These are phyloP conservation scores for Ptilonorhynchus violaceus DNA, from an alignment of 2,113 vertebrate species.

Conservation along the genomic window DNA sequence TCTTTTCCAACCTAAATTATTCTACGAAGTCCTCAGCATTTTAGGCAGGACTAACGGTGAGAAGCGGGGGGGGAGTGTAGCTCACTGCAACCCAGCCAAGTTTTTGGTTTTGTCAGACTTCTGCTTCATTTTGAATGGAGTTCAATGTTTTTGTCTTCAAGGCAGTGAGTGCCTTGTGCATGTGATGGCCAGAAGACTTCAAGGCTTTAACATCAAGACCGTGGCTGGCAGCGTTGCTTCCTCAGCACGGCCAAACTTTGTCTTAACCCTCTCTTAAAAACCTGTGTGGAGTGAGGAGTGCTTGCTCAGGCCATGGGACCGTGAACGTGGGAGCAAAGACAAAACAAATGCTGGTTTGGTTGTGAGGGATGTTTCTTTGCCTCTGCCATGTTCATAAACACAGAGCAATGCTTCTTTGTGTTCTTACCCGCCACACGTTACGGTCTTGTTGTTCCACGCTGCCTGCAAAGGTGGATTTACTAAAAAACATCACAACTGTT, in stretches of 20 bases:
- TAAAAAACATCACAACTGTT: neutral
- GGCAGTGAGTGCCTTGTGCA: neutral
- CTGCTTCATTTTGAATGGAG: neutral
- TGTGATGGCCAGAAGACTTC: neutral
- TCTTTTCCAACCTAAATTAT: neutral
- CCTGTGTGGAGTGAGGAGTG: neutral
- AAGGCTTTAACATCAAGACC: neutral
- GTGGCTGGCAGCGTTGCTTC: neutral
- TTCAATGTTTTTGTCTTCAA: neutral
- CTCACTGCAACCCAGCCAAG: neutral
- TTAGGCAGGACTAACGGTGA: neutral
- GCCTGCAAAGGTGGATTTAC: neutral
- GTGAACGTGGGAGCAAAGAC: fast-evolving
- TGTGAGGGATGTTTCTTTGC: neutral
- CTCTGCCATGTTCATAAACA: neutral
- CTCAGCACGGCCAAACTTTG: neutral
- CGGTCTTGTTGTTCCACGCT: neutral
- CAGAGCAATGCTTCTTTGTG: neutral
- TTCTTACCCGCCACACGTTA: neutral
- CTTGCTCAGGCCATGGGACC: neutral
- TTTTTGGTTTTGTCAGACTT: neutral
- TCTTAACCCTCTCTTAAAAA: neutral
- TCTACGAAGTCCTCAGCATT: neutral
- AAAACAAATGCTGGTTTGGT: neutral
- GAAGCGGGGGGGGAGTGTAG: too few species aligned